Evolutionary conservation across 2,113 vertebrate genomes (phyloP), one percentile per base, ranked within the genome.

Genomic region (Antechinus stuartii): DNA sequence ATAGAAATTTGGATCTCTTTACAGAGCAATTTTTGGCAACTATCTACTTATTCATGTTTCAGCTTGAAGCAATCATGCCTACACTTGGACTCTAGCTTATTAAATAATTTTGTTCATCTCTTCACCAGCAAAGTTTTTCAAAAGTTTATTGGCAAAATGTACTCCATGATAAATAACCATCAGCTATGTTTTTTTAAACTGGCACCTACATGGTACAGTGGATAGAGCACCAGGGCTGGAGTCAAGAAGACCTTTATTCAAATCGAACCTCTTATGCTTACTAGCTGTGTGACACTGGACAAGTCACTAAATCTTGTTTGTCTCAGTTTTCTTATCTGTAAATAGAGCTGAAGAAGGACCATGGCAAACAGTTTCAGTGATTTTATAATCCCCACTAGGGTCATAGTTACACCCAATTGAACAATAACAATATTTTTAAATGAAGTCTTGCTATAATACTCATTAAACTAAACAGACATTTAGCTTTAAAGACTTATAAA

Each of bases 391-490:
- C 61, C 35, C 14, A n/a, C 1, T n/a, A 35, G 61, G 61, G 4
- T 22, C 7, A 84, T 42, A 42, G n/a, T 42, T 7, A 23, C 35
- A 84, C 6, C 42, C 19, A 42, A 84, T n/a, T 84, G 68, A 84
- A 84, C n/a, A 84, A 42, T 23, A 84, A 8, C 35, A 76, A 22
- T n/a, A 8, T 84, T 84, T 68, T 68, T n/a, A 16, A 35, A 84
- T 42, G n/a, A 84, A 84, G 53, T 54, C 54, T 93, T 55, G 90
- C 52, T 84, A 93, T 92, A 30, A 93, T 91, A 96, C 76, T 24
- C 54, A 93, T 93, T 52, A 92, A 93, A 55, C 6, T 24, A 68
- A 97, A 90, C 14, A 76, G 16, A n/a, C 19, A 26, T 76, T 76
- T 5, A 42, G n/a, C 35, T n/a, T 42, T 84, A 84, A 84, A 84